Conservation (phyloP, 2,888 invertebrate species). For the Microctonus aethiopoides region DNA sequence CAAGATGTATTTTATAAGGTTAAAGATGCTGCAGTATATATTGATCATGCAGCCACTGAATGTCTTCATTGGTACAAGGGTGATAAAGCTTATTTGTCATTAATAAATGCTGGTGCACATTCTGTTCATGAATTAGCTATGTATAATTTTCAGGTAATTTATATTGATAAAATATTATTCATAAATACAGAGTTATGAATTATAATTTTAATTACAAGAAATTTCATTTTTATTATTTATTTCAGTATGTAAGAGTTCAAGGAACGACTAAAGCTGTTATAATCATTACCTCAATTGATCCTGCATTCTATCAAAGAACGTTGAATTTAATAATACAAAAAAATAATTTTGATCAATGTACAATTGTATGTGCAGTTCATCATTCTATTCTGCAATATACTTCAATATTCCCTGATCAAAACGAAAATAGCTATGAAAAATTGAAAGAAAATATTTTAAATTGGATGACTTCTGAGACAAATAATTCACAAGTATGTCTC, state of each 20-base stretch:
- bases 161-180: constrained; percentile 14
- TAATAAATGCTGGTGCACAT: constrained; percentile 73
- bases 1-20: constrained; percentile 72
- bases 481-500: constrained; percentile 46
- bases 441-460: constrained; percentile 67
- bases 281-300: constrained; percentile 72
- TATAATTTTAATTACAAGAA: background rate
- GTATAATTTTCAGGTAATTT: constrained; percentile 59
- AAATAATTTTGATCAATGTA: constrained; percentile 73
- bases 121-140: constrained; percentile 74
- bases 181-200: background rate
- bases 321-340: constrained; percentile 72
- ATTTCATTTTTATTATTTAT: constrained; percentile 33
- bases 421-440: constrained; percentile 61
- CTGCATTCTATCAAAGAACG: constrained; percentile 70
- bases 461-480: constrained; percentile 68
- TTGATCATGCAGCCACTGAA: constrained; percentile 75
- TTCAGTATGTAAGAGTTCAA: constrained; percentile 62
- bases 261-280: constrained; percentile 68
- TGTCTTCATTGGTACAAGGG: constrained; percentile 80
- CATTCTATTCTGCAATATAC: constrained; percentile 70
- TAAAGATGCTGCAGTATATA: constrained; percentile 74
- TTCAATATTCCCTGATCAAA: constrained; percentile 62
- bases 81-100: constrained; percentile 66
- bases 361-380: constrained; percentile 72